Percentiles rank a stretch among this genome's conserved stretches.
Conservation (phyloP, 2,888 invertebrate species). For the Monoplex corrugatus region DNA sequence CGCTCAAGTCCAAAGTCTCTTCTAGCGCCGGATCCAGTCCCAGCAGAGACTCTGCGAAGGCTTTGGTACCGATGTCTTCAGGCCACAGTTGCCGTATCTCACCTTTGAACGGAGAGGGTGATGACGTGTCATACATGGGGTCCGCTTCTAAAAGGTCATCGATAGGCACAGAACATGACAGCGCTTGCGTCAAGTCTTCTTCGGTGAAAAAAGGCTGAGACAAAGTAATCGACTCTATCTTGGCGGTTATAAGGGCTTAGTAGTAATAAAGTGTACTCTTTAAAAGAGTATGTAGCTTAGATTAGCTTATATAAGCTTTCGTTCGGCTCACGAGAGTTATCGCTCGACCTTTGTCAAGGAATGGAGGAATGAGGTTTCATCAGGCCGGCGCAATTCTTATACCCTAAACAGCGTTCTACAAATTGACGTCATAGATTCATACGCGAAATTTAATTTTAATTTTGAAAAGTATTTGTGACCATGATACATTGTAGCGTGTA, state of each 20-base stretch:
- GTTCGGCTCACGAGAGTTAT: too few relatives aligned
- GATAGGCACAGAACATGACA: slow-evolving; percentile 53
- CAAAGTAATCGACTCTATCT: slow-evolving; percentile 56
- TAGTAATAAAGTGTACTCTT: slow-evolving; percentile 13
- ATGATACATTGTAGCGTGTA: background rate
- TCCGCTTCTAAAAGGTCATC: slow-evolving; percentile 61
- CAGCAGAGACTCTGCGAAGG: slow-evolving; percentile 50
- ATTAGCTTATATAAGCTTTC: background rate
- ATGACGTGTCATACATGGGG: slow-evolving; percentile 59
- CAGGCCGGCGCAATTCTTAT: slow-evolving; percentile 47
- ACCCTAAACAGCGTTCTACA: background rate
- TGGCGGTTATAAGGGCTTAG: slow-evolving; percentile 47
- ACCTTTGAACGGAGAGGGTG: slow-evolving; percentile 55
- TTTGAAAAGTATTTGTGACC: background rate
- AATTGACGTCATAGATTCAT: slow-evolving; percentile 37
- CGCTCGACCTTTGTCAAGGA: background rate
- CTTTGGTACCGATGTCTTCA: slow-evolving; percentile 49
- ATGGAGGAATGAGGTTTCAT: slow-evolving; percentile 36
- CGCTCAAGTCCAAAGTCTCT: slow-evolving; percentile 54
- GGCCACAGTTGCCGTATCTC: slow-evolving; percentile 55
- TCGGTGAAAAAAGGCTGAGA: slow-evolving; percentile 51
- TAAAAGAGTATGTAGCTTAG: background rate
- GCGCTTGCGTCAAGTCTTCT: slow-evolving; percentile 6
- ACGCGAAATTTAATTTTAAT: background rate
- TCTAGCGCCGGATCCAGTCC: slow-evolving; percentile 55